Conservation (phyloP, 1,140 invertebrate species). For the Coenobita brevimanus region DNA sequence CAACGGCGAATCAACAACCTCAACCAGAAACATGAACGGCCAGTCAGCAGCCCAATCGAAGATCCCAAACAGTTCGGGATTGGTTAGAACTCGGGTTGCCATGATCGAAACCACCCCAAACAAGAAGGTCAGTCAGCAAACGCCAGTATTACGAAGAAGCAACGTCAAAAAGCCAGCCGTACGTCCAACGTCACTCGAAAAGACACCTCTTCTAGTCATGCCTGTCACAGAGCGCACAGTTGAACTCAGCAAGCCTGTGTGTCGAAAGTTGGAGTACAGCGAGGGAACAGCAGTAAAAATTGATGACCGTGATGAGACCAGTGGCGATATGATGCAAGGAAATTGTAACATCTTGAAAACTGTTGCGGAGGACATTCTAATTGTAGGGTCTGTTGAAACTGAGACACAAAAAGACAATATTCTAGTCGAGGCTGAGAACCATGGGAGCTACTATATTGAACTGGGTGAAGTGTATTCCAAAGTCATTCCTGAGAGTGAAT, state of each 20-base stretch:
- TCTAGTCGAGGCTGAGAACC: slow-evolving; percentile 18
- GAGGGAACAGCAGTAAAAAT: slow-evolving; percentile 46
- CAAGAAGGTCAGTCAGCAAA: slow-evolving; percentile 18
- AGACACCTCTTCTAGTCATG: slow-evolving; percentile 66
- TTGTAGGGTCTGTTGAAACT: slow-evolving; percentile 56
- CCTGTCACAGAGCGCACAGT: slow-evolving; percentile 58
- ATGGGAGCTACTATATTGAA: slow-evolving; percentile 42
- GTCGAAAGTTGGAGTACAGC: slow-evolving; percentile 62
- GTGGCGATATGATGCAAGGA: not conserved
- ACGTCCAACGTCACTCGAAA: slow-evolving; percentile 65
- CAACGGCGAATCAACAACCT: not conserved
- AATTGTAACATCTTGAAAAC: slow-evolving; percentile 9
- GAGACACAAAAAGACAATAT: slow-evolving; percentile 48
- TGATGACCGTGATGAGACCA: not conserved
- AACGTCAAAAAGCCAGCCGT: slow-evolving; percentile 45
- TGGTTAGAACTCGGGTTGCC: slow-evolving; percentile 56
- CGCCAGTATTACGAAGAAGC: slow-evolving; percentile 37
- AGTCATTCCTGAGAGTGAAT: not conserved
- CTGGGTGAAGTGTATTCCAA: slow-evolving; percentile 3
- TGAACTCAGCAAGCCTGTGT: slow-evolving; percentile 64
- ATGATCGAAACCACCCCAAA: slow-evolving; percentile 46
- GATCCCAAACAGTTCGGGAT: slow-evolving; percentile 10
- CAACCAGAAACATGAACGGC: not conserved
- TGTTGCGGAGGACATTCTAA: slow-evolving; percentile 44
- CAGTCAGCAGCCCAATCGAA: slow-evolving; percentile 13